A percentile compares a stretch with the other conserved stretches of the same genome.
Evolutionary conservation across 2,113 vertebrate genomes (phyloP).

Genomic region (Procavia capensis): DNA sequence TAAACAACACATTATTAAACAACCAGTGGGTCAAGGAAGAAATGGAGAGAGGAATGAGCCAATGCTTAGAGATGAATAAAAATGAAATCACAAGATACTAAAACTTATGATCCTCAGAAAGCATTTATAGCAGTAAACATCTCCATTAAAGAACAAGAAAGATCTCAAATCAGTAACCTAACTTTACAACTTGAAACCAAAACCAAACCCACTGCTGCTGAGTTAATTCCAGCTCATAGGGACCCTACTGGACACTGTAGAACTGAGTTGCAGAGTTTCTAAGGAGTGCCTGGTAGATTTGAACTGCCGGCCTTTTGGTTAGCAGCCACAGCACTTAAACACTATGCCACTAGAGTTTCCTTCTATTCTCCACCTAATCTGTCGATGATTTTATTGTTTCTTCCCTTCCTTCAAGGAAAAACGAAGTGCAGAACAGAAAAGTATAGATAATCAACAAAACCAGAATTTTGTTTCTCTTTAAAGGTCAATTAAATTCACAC

Average conservation of each 20-base stretch:
- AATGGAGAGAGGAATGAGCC: background rate
- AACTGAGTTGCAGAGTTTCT: no score
- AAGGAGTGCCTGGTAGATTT: no score
- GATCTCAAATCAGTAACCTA: background rate
- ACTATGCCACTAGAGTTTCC: no score
- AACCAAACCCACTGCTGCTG: background rate
- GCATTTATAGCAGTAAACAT: background rate
- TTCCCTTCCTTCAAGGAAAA: no score
- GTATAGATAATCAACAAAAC: background rate
- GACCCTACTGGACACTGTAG: no score
- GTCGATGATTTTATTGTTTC: no score
- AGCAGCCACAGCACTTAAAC: no score
- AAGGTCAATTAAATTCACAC: background rate
- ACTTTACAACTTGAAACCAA: background rate
- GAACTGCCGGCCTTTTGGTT: no score
- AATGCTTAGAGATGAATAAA: background rate
- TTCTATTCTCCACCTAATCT: no score
- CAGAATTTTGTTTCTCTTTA: background rate
- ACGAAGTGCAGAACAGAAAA: background rate
- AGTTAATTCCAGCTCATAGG: no score
- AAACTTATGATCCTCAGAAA: background rate
- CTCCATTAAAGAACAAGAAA: background rate
- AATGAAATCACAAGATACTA: background rate
- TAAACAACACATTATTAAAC: background rate
- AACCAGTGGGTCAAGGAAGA: background rate